Base-by-base conservation (phyloP, 2,797 vertebrate genomes). In the Alca torda region DNA sequence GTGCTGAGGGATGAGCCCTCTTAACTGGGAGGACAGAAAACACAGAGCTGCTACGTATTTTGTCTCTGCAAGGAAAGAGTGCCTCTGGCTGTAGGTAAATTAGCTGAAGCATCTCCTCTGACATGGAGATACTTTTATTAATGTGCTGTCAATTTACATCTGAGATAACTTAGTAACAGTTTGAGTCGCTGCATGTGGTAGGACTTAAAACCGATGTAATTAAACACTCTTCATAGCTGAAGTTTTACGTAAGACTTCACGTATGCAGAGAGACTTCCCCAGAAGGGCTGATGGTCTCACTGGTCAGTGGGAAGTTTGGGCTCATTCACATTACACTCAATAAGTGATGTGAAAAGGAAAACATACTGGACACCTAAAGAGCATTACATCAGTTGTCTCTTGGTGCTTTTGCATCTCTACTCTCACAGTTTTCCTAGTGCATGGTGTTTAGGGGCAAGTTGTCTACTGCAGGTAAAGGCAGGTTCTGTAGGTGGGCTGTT, bases 161-260 rank as follows among this genome's bases (percentile, higher is more conserved):
- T 61, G 68, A 72, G 68, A 25, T 41, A 65, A 48, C 6, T 81
- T 69, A 57, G 53, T 61, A 80, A 61, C 48, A 45, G 20, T 84
- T 65, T 57, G 68, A 77, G 23, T 20, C 73, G 30, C 68, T 45
- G 74, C 50, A 23, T 25, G 81, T 84, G 70, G 45, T 53, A 41
- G n/a, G 53, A 48, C 45, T 94, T 89, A 90, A 89, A 93, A 74
- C 20, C 65, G 41, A 72, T 70, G 60, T 77, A 90, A 89, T 92
- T 85, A 82, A 80, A 43, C 6, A 9, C 39, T 77, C 39, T 77
- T 87, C 26, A 1, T n/a, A 83, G 74, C 48, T 76, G 43, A 91
- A 91, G 30, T 65, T 93, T 92, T 85, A 61, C 61, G 7, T 89
- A 77, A 60, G 43, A 7, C 20, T 76, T 50, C 30, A 11, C 14